Evolutionary conservation across 2,113 vertebrate genomes (phyloP).

Genomic region (Ctenomys sociabilis): DNA sequence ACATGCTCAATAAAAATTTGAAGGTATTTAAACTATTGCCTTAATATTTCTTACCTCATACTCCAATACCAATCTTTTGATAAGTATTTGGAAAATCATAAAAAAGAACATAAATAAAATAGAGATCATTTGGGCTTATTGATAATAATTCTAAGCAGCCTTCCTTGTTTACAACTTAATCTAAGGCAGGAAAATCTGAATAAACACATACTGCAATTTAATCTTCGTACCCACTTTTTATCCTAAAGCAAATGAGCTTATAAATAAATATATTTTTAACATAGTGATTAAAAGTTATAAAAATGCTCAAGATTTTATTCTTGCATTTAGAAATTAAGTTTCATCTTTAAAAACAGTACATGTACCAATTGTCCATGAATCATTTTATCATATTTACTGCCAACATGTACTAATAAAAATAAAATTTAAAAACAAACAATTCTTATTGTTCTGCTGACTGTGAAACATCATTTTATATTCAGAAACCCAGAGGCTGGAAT

Average conservation of each 20-base stretch:
- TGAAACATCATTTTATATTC: conserved; percentile 72
- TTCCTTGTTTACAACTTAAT: conserved; percentile 71
- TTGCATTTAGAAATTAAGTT: conserved; percentile 71
- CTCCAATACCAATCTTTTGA: conserved; percentile 2
- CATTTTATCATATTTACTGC: neutral
- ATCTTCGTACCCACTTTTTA: conserved; percentile 58
- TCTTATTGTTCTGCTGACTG: conserved; percentile 43
- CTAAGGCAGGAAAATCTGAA: conserved; percentile 60
- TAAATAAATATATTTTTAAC: conserved; percentile 62
- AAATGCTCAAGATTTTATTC: conserved; percentile 62
- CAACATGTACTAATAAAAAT: neutral
- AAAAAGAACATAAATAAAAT: conserved; percentile 34
- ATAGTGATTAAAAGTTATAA: conserved; percentile 75
- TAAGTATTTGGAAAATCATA: conserved; percentile 27
- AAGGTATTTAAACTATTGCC: neutral
- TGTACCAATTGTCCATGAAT: neutral
- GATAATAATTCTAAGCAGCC: conserved; percentile 69
- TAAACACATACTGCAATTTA: conserved; percentile 72
- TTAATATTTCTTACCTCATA: conserved; percentile 5
- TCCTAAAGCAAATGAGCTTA: conserved; percentile 46
- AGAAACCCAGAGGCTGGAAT: conserved; percentile 74
- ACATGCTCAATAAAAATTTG: conserved; percentile 17
- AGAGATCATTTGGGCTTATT: conserved; percentile 69
- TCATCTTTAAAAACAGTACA: conserved; percentile 71
- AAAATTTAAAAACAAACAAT: conserved; percentile 66